A percentile compares a stretch with the other conserved stretches of the same genome.
Conservation (phyloP, 1,140 invertebrate species). For the Megalopta genalis region DNA sequence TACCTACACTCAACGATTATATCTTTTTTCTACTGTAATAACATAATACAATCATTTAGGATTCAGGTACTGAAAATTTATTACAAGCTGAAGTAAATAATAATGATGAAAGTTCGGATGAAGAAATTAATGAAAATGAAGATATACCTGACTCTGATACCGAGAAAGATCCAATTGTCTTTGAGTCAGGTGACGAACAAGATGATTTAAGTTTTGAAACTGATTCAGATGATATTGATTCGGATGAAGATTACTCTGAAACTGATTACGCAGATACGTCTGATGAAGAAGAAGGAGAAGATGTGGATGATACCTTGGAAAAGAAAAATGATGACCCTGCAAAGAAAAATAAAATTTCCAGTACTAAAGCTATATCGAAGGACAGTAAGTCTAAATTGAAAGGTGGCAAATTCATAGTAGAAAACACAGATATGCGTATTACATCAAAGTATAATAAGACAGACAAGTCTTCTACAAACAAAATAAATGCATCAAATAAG, state of each 20-base stretch:
- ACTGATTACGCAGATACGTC: background rate
- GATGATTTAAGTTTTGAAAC: constrained; percentile 73
- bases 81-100: constrained; percentile 70
- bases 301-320: constrained; percentile 25
- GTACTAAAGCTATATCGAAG: constrained; percentile 55
- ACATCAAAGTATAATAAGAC: background rate
- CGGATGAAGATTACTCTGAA: constrained; percentile 16
- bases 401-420: background rate
- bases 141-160: constrained; percentile 78
- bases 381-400: constrained; percentile 28
- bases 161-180: constrained; percentile 75
- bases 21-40: constrained; percentile 12
- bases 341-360: constrained; percentile 46
- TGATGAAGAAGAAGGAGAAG: background rate
- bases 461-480: background rate
- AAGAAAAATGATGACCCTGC: constrained; percentile 49
- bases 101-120: constrained; percentile 81
- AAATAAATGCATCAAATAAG: background rate
- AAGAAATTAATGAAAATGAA: constrained; percentile 77
- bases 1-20: background rate
- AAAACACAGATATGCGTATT: background rate
- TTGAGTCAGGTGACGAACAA: constrained; percentile 78
- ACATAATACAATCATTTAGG: constrained; percentile 58
- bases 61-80: constrained; percentile 71
- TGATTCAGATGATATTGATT: constrained; percentile 49